Evolutionary conservation across 2,797 vertebrate species (phyloP).

Genomic region (Poecile montanus): DNA sequence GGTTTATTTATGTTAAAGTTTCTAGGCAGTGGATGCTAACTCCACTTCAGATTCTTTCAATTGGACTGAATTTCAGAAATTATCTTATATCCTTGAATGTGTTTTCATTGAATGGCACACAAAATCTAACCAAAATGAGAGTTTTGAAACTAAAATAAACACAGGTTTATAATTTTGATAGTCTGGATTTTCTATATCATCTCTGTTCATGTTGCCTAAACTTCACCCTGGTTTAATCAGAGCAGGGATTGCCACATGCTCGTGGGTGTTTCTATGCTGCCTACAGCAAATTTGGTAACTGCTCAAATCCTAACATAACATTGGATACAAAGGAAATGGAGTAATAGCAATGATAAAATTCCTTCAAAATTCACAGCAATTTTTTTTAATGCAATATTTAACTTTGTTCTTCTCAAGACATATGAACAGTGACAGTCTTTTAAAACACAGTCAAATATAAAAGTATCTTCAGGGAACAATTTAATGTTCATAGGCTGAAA

Average conservation of each 20-base stretch:
- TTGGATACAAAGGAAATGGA: not conserved
- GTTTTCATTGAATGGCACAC: not conserved
- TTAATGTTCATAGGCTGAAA: not conserved
- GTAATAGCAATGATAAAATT: not conserved
- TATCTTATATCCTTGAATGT: not conserved
- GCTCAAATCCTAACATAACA: not conserved
- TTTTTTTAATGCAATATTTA: not conserved
- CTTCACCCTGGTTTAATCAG: not conserved
- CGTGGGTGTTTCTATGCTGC: not conserved
- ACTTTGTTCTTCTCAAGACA: not conserved
- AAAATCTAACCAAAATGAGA: not conserved
- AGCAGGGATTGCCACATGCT: not conserved
- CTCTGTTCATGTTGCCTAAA: not conserved
- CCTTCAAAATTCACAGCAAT: not conserved
- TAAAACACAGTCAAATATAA: not conserved
- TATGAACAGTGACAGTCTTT: not conserved
- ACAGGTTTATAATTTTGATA: not conserved
- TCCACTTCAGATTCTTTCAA: not conserved
- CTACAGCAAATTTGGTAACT: not conserved
- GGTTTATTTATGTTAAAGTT: not conserved
- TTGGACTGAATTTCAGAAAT: not conserved
- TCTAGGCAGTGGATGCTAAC: not conserved
- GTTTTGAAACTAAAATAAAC: not conserved
- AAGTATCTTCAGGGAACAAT: not conserved
- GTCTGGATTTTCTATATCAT: not conserved